Evolutionary conservation across 2,888 invertebrate species (phyloP).

Genomic region (Cactoblastis cactorum): DNA sequence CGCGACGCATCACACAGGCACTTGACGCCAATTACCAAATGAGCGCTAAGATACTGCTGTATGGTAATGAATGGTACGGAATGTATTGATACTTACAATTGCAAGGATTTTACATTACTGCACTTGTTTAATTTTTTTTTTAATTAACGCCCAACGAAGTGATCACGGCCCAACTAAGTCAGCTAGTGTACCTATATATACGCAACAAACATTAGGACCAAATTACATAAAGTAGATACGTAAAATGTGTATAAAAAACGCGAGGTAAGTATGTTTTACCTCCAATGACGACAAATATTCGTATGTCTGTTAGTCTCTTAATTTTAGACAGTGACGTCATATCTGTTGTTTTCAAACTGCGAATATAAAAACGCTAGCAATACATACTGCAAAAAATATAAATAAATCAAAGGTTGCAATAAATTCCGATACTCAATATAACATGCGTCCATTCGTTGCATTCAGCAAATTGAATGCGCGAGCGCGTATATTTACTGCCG

Average conservation of each 20-base stretch:
- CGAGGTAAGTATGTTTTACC: too few species aligned
- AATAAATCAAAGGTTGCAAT: conserved; percentile 1
- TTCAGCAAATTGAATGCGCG: conserved; percentile 64
- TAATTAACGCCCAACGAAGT: too few species aligned
- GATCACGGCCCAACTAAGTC: too few species aligned
- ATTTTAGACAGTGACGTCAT: neutral
- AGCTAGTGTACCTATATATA: too few species aligned
- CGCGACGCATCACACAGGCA: conserved; percentile 38
- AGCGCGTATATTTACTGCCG: conserved; percentile 53
- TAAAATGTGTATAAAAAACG: too few species aligned
- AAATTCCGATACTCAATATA: conserved; percentile 38
- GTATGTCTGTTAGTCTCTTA: neutral
- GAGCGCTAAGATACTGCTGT: conserved; percentile 3
- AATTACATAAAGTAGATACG: too few species aligned
- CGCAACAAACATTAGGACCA: too few species aligned
- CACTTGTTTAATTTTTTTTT: too few species aligned
- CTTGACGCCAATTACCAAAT: conserved; percentile 53
- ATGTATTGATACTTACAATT: conserved; percentile 11
- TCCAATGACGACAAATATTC: too few species aligned
- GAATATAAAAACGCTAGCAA: neutral
- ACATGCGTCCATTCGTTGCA: conserved; percentile 43
- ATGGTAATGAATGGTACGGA: conserved; percentile 32
- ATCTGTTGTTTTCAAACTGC: neutral
- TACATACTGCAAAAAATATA: conserved; percentile 5
- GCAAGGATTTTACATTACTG: conserved; percentile 1